Evolutionary conservation across 2,888 invertebrate species (phyloP), one percentile per base, ranked within the genome.

Genomic region (Thymelicus lineola): DNA sequence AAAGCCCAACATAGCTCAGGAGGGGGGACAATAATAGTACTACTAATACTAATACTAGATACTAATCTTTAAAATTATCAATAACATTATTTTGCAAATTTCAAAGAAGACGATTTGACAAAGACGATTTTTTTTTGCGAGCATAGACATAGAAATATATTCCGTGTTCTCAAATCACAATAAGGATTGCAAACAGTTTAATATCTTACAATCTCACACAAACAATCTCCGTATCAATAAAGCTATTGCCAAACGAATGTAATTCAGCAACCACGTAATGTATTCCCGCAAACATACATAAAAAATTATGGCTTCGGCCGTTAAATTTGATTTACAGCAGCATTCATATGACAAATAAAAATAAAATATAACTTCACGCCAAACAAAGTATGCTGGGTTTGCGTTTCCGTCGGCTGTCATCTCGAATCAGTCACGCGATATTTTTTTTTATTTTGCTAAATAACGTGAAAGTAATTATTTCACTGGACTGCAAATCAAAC

Each of bases 261-360:
- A 70, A 70, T 64, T 70, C 46, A 64, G 38, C 57, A 53, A 63
- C 69, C 45, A 17, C 69, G 48, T 69, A 59, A 63, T 64, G 63
- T 70, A 70, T 69, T 69, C 63, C 64, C 69, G 35, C 69, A 70
- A 70, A 70, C 69, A 64, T 58, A 70, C 69, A 70, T 70, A 70
- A 70, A 69, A 70, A 70, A 70, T 70, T 64, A 70, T 70, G 38
- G 69, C 63, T 20, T 64, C 69, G 71, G 60, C 73, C 74, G 75
- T 79, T 74, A 75, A 73, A 66, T 74, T 73, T 76, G 77, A 78
- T 77, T 77, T 78, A 78, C 72, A 68, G 58, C 73, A 70, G 72
- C 71, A 73, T 76, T 74, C 73, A 76, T 76, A 74, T 64, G 69
- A 69, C 69, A 64, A 63, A 69, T 69, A 69, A 69, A 69, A 64